Evolutionary conservation across 2,888 invertebrate genomes (phyloP).

Genomic region (Sarcophaga subvicina): DNA sequence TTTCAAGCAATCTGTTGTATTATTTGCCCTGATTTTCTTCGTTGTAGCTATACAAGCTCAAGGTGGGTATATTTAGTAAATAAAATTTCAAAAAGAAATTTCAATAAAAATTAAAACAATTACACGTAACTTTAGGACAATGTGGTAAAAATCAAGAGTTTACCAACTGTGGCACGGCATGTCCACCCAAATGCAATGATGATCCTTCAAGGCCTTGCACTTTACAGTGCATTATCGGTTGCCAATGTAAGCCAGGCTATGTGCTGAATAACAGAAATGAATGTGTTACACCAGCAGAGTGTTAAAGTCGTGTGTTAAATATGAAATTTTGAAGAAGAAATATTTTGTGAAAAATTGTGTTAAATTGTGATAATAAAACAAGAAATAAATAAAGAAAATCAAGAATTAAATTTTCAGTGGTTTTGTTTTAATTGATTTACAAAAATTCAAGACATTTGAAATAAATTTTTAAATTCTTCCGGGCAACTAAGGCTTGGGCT

Average conservation of each 20-base stretch:
- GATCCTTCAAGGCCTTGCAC: constrained; percentile 12
- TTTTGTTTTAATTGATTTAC: no score
- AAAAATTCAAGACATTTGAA: no score
- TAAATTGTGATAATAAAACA: background rate
- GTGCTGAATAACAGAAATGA: constrained; percentile 17
- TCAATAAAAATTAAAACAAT: background rate
- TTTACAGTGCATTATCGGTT: constrained; percentile 58
- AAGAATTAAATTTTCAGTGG: no score
- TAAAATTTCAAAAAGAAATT: no score
- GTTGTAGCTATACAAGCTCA: constrained; percentile 19
- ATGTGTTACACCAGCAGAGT: constrained; percentile 42
- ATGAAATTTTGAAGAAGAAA: background rate
- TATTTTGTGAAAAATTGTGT: background rate
- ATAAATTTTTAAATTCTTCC: no score
- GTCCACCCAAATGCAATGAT: constrained; percentile 39
- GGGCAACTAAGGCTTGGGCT: no score
- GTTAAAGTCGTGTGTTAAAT: background rate
- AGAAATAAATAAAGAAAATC: background rate
- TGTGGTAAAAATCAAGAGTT: constrained; percentile 52
- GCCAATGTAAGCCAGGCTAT: constrained; percentile 58
- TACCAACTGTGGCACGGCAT: constrained; percentile 49
- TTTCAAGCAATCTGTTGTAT: constrained; percentile 1
- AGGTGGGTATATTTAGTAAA: background rate
- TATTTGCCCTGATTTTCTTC: background rate
- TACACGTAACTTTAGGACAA: background rate